Conservation (phyloP, 2,797 vertebrate species). For the Pampus argenteus region DNA sequence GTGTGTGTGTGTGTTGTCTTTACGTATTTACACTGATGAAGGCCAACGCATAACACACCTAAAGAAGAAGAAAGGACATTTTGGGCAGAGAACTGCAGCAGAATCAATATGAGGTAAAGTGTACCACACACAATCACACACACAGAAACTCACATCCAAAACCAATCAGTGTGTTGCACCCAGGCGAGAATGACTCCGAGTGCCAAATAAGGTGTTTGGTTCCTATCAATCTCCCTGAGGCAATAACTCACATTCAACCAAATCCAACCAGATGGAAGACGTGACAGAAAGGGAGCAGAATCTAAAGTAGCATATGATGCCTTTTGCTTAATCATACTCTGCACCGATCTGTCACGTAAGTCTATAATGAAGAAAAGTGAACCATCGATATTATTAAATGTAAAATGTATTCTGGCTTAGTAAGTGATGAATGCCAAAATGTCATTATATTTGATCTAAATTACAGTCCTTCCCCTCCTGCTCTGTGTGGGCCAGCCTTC, state of each 20-base stretch:
- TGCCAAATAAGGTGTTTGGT: constrained; percentile 53
- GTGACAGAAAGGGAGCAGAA: constrained; percentile 33
- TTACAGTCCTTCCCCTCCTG: constrained; percentile 2
- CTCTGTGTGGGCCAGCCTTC: constrained; percentile 25
- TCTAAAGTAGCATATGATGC: constrained; percentile 51
- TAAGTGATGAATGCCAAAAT: constrained; percentile 56
- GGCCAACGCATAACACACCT: constrained; percentile 31
- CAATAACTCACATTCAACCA: constrained; percentile 59
- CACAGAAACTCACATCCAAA: constrained; percentile 19
- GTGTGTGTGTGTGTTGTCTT: constrained; percentile 33
- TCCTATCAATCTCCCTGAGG: constrained; percentile 58
- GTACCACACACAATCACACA: not conserved
- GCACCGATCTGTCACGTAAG: constrained; percentile 55
- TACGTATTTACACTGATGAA: constrained; percentile 37
- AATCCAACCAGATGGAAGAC: constrained; percentile 57
- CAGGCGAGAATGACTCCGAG: constrained; percentile 35
- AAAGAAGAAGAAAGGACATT: constrained; percentile 30
- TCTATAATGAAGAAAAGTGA: constrained; percentile 69
- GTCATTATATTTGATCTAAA: constrained; percentile 48
- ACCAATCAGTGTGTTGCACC: constrained; percentile 44
- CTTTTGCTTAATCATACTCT: constrained; percentile 70
- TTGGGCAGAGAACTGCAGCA: constrained; percentile 24
- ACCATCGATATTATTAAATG: constrained; percentile 64
- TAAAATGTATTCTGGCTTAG: constrained; percentile 51
- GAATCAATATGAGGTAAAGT: constrained; percentile 50